Evolutionary conservation across 2,797 vertebrate genomes (phyloP).

Genomic region (Darevskia mixta): DNA sequence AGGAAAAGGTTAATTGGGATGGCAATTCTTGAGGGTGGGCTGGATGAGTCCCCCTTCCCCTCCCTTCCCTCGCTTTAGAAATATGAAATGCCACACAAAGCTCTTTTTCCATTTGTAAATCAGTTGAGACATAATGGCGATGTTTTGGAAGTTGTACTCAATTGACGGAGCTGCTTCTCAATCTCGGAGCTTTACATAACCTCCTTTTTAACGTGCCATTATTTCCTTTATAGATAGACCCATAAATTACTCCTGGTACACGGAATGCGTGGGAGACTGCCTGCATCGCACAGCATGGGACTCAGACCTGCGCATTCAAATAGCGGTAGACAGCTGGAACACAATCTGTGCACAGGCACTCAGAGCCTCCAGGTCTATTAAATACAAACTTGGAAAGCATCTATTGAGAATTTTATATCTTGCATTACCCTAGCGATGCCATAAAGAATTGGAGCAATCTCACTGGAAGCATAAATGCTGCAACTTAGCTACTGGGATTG

Average conservation of each 20-base stretch:
- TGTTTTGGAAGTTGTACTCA: slow-evolving; percentile 71
- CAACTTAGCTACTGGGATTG: slow-evolving; percentile 31
- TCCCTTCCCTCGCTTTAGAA: slow-evolving; percentile 44
- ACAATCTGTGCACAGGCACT: slow-evolving; percentile 77
- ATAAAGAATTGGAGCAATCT: slow-evolving; percentile 63
- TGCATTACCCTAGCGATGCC: slow-evolving; percentile 49
- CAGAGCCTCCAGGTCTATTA: slow-evolving; percentile 74
- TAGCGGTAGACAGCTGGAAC: slow-evolving; percentile 75
- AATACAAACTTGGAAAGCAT: slow-evolving; percentile 73
- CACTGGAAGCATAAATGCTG: slow-evolving; percentile 61
- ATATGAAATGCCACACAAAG: slow-evolving; percentile 65
- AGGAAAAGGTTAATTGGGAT: slow-evolving; percentile 1
- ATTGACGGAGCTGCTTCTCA: slow-evolving; percentile 72
- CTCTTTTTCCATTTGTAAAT: slow-evolving; percentile 70
- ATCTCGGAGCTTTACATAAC: slow-evolving; percentile 73
- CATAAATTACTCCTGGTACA: slow-evolving; percentile 78
- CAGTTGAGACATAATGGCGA: slow-evolving; percentile 63
- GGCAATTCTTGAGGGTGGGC: slow-evolving; percentile 27
- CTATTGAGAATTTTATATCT: slow-evolving; percentile 72
- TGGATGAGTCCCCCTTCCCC: not conserved
- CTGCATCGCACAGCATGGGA: slow-evolving; percentile 73
- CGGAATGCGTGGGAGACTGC: slow-evolving; percentile 71
- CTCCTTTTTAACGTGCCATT: slow-evolving; percentile 68
- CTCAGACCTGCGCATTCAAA: slow-evolving; percentile 73
- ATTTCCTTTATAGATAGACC: slow-evolving; percentile 75